Evolutionary conservation across 2,113 vertebrate species (phyloP), one percentile per base, ranked within the genome.

Genomic region (Rhinopithecus roxellana): DNA sequence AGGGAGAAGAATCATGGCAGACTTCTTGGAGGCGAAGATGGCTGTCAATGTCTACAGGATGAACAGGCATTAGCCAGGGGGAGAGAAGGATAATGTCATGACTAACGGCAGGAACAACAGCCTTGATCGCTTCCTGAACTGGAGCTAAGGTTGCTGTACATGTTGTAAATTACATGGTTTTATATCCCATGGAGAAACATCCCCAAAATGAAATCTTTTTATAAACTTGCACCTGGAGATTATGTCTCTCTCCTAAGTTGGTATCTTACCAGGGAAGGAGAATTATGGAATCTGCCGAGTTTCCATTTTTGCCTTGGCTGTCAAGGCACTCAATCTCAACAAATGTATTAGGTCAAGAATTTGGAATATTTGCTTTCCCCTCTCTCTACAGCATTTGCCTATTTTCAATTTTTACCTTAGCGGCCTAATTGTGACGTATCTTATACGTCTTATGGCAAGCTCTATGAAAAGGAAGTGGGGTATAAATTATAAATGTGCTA

Each of bases 271-370:
- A 88, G 38, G 43, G 27, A 96, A 90, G 38, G 18, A 67, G 48
- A 83, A 86, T 87, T 40, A 48, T 1, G 6, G 25, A 80, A 43
- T 27, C 84, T 70, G 80, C 43, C 4, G 9, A 52, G 57, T 89
- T 89, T 67, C 84, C 69, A 79, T 52, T 89, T 91, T 78, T 74
- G 70, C 90, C 79, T 50, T 88, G 84, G 50, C 61, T 90, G 8
- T 43, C 94, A 84, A 85, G 74, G 27, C 9, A 64, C 52, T 94
- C 93, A 59, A 69, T 59, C 10, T 35, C 55, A 72, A 59, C 59
- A 85, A 81, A 89, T 10, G 30, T 0, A 50, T 48, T 61, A 22
- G 80, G 40, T 87, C 35, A 79, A 77, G 8, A 45, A 85, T n/a
- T 1, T 77, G 38, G 16, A 85, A 69, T 69, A 64, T 11, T 92